Evolutionary conservation across 2,797 vertebrate species (phyloP), one percentile per base, ranked within the genome.

Genomic region (Liparis tanakae): DNA sequence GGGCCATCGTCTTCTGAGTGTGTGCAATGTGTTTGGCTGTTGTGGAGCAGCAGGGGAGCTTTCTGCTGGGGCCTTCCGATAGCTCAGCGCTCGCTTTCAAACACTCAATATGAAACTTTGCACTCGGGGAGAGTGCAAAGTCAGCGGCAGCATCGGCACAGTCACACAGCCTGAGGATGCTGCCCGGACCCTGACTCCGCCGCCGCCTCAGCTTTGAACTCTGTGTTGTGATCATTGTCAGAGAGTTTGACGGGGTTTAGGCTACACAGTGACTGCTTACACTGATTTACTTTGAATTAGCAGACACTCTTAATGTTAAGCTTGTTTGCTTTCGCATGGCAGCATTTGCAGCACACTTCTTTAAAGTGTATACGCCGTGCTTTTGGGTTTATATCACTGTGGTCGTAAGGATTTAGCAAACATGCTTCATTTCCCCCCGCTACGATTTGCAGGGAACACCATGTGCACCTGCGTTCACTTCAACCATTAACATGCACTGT

Each of bases 401-500:
- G 50, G 62, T 56, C 82, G 37, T 85, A 65, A 61, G 78, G 84
- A 81, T 87, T 90, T 74, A 67, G 63, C 22, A 46, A 69, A 76
- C 78, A 72, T 17, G 57, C 64, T 79, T 66, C 46, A 46, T 50
- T 68, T 70, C 66, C 76, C 56, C 9, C 22, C 0, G 4, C 51
- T 55, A 64, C 3, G 44, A 67, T 80, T 83, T 70, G 61, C 77
- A 85, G 14, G 50, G 58, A 82, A 76, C 67, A 20, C 62, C 58
- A 43, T 58, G 74, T 75, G 74, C 75, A 89, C 86, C 88, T 90
- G 87, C 75, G 74, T 68, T 85, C 70, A 67, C 68, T 80, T 72
- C 73, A 85, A 78, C 82, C 83, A 87, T 88, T 88, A 85, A 63
- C 73, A 73, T 56, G 71, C 59, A 15, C 58, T 20, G 25, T 70